Percentiles rank a stretch among this genome's conserved stretches.
Conservation (phyloP, 2,113 vertebrate genomes). For the Calyptomena viridis region DNA sequence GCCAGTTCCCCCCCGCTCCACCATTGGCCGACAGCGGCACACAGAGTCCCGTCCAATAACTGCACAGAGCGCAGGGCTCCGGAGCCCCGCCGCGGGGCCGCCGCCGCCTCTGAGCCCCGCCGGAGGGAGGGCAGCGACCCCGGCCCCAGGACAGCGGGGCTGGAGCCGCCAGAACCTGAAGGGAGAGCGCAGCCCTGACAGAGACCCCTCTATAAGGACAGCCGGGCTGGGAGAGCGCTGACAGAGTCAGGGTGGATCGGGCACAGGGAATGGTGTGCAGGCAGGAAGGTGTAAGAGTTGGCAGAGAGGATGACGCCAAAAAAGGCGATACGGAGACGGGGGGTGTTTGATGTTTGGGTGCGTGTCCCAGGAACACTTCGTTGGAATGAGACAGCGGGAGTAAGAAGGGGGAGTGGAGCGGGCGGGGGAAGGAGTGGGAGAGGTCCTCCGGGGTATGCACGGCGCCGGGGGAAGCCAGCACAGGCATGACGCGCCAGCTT, state of each 20-base stretch:
- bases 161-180: not conserved
- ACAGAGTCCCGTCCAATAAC: constrained; percentile 79
- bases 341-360: not conserved
- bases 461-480: not conserved
- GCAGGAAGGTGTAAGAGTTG: not conserved
- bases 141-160: not conserved
- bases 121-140: not conserved
- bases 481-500: not conserved
- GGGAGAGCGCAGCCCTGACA: not conserved
- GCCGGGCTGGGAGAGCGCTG: not conserved
- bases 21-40: constrained; percentile 88
- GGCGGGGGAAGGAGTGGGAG: not conserved
- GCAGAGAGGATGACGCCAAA: not conserved
- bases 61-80: constrained; percentile 64
- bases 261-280: not conserved
- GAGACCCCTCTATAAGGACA: not conserved
- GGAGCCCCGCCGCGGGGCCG: not conserved
- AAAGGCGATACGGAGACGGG: not conserved
- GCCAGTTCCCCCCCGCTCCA: constrained; percentile 71
- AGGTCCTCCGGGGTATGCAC: accelerated
- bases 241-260: not conserved
- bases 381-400: not conserved
- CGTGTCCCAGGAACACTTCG: not conserved
- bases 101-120: not conserved
- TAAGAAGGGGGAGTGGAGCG: not conserved